These are phyloP conservation scores for Palythoa heliodiscus DNA, from an alignment of 92 coral and sea anemone genomes.

Conservation along the genomic window DNA sequence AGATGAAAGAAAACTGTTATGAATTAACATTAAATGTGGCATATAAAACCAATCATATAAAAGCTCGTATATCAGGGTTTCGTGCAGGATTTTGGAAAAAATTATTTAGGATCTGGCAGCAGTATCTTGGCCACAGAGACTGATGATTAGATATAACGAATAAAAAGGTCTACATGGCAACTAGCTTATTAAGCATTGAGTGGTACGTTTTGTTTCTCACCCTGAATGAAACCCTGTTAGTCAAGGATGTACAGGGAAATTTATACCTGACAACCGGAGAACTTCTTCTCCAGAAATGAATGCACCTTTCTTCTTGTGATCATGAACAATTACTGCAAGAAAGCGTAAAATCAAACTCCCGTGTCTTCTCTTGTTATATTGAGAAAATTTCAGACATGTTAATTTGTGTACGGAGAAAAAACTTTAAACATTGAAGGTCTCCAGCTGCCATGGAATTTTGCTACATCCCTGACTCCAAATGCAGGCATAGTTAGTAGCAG, in stretches of 20 bases:
- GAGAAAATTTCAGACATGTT: constrained; percentile 14
- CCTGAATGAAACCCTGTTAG: constrained; percentile 42
- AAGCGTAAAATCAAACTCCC: constrained; percentile 42
- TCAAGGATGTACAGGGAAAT: constrained; percentile 35
- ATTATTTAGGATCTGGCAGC: neutral
- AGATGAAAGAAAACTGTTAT: neutral
- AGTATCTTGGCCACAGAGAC: no score
- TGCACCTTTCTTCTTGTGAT: constrained; percentile 47
- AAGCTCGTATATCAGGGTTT: constrained; percentile 32
- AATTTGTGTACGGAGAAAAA: constrained; percentile 6
- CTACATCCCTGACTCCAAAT: constrained; percentile 48
- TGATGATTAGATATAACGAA: neutral
- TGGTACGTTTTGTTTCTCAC: constrained; percentile 4
- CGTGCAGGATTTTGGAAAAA: constrained; percentile 28
- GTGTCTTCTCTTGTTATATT: neutral
- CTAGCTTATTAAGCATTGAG: neutral
- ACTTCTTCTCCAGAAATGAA: constrained; percentile 46
- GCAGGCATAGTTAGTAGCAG: constrained; percentile 45
- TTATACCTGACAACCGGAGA: constrained; percentile 50
- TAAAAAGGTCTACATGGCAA: neutral
- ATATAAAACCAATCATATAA: neutral
- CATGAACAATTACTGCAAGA: constrained; percentile 47
- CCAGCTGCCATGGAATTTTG: constrained; percentile 43
- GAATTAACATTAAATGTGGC: neutral
- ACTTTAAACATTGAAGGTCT: constrained; percentile 1